Percentiles rank a stretch among this genome's conserved stretches.
Evolutionary conservation across 2,797 vertebrate genomes (phyloP).

Genomic region (Odontamblyopus lacepedii): DNA sequence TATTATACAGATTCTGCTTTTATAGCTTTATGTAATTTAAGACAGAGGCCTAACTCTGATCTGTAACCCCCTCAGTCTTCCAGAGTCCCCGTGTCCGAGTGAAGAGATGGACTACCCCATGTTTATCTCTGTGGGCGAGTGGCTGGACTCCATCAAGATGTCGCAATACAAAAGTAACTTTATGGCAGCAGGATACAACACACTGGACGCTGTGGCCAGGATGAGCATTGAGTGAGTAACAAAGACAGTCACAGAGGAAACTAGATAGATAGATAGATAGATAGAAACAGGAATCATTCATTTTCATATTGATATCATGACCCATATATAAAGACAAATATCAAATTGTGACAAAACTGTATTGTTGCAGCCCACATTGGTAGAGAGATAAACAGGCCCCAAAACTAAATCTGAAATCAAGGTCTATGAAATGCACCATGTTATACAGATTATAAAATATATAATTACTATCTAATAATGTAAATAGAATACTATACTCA

Average conservation of each 20-base stretch:
- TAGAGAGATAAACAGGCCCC: too few relatives aligned
- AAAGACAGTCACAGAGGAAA: background rate
- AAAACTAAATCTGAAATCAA: too few relatives aligned
- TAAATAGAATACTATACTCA: background rate
- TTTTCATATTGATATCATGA: too few relatives aligned
- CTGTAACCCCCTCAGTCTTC: constrained; percentile 62
- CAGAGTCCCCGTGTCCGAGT: constrained; percentile 81
- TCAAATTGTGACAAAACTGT: too few relatives aligned
- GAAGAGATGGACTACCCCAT: constrained; percentile 83
- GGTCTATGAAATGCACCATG: too few relatives aligned
- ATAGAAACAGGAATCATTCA: too few relatives aligned
- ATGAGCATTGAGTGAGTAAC: constrained; percentile 83
- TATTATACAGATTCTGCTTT: constrained; percentile 9
- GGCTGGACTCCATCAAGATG: constrained; percentile 99
- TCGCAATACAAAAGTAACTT: constrained; percentile 98
- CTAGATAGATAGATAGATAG: background rate
- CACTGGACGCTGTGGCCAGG: constrained; percentile 88
- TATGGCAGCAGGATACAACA: constrained; percentile 93
- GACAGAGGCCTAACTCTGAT: constrained; percentile 13
- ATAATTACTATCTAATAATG: background rate
- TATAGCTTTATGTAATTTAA: constrained; percentile 8
- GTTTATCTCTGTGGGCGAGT: constrained; percentile 95
- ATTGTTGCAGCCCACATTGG: too few relatives aligned
- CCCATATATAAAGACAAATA: too few relatives aligned
- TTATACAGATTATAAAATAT: background rate